These are phyloP conservation scores for Melopsittacus undulatus DNA, from an alignment of 2,797 vertebrate genomes.

Conservation along the genomic window DNA sequence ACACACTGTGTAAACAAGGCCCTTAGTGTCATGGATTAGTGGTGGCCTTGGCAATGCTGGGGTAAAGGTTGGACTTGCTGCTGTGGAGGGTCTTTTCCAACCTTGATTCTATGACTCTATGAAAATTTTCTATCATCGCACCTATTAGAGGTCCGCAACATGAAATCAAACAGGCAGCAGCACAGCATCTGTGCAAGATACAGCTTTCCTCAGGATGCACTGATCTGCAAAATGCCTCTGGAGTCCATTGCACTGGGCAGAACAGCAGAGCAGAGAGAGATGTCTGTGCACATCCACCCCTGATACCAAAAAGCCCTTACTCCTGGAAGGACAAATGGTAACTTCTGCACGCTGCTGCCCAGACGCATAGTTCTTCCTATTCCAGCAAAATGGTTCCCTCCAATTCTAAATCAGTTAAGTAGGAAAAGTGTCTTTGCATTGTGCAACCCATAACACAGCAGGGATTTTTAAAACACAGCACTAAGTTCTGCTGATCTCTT, in stretches of 20 bases:
- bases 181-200: rapidly evolving
- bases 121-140: neutral
- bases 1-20: neutral
- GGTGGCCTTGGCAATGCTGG: neutral
- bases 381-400: neutral
- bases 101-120: neutral
- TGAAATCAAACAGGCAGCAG: neutral
- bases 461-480: neutral
- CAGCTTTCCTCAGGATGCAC: neutral
- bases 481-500: neutral
- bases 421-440: neutral
- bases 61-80: neutral
- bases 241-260: neutral
- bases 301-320: neutral
- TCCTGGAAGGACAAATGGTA: neutral
- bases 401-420: neutral
- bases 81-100: neutral
- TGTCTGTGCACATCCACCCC: neutral
- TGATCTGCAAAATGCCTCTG: rapidly evolving
- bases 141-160: neutral
- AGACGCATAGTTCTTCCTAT: rapidly evolving
- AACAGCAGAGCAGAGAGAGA: neutral
- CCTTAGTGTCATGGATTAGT: neutral
- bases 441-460: no score
- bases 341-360: neutral